Conservation (phyloP, 2,888 invertebrate species). For the Furcula furcula region DNA sequence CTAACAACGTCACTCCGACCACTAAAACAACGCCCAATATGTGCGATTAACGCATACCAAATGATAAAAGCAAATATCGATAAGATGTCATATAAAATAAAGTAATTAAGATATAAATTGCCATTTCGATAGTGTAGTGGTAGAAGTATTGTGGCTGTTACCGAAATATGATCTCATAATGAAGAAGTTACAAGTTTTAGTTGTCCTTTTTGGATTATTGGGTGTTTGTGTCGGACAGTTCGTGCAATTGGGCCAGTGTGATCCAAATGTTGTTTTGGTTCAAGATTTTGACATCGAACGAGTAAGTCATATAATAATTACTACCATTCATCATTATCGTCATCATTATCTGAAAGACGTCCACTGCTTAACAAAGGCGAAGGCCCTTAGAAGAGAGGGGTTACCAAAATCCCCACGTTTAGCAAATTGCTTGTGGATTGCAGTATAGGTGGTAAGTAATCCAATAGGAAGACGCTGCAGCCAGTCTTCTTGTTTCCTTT, state of each 20-base stretch:
- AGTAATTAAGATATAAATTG: constrained; percentile 35
- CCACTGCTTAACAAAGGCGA: no score
- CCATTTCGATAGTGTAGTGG: constrained; percentile 45
- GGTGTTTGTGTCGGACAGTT: constrained; percentile 50
- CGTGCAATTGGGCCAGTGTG: constrained; percentile 55
- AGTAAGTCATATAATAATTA: constrained; percentile 36
- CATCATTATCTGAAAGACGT: no score
- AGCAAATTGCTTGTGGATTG: no score
- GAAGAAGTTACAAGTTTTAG: constrained; percentile 41
- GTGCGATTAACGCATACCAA: constrained; percentile 12
- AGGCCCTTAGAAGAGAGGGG: no score
- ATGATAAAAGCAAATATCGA: constrained; percentile 14
- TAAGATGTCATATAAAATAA: constrained; percentile 43
- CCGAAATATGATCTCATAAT: constrained; percentile 60
- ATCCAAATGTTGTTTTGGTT: constrained; percentile 31
- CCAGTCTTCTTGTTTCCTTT: no score
- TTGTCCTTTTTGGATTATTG: constrained; percentile 46
- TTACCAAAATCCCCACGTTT: no score
- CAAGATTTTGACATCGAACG: constrained; percentile 34
- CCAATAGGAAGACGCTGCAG: no score
- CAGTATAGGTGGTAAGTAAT: no score
- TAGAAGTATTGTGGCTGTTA: constrained; percentile 37
- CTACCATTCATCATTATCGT: no score
- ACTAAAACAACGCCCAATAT: no score
- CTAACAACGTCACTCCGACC: no score